phyloP scores from a whole-genome alignment of 2,888 invertebrate species.

The Silvanus unidentatus region DNA sequence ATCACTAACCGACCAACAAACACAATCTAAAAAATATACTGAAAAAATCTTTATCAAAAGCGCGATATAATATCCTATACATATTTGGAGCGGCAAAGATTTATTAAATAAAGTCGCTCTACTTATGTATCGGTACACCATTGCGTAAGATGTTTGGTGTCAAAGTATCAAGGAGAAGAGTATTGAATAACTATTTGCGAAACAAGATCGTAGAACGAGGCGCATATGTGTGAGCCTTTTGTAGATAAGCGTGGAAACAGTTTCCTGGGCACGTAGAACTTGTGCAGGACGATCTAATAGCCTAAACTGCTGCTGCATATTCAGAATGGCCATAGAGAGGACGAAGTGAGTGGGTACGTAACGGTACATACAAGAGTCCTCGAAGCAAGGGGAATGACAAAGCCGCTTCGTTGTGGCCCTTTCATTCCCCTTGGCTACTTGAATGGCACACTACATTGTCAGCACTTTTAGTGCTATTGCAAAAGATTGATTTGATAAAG shows the following conservation, averaged over 20 bases:
- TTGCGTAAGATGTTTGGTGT: too few species aligned
- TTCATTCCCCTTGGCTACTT: slow-evolving; percentile 34
- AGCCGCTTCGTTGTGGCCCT: slow-evolving; percentile 36
- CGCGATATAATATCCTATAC: too few species aligned
- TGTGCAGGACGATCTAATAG: slow-evolving; percentile 12
- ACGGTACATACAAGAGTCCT: slow-evolving; percentile 30
- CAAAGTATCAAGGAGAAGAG: too few species aligned
- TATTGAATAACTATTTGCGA: too few species aligned
- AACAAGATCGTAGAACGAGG: neutral
- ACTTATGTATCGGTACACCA: too few species aligned
- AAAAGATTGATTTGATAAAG: slow-evolving; percentile 46
- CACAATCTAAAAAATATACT: too few species aligned
- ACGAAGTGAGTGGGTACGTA: slow-evolving; percentile 10
- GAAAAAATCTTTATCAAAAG: too few species aligned
- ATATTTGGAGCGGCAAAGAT: too few species aligned
- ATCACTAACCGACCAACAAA: too few species aligned
- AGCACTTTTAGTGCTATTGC: slow-evolving; percentile 42
- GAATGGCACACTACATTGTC: slow-evolving; percentile 41
- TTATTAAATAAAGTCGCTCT: too few species aligned
- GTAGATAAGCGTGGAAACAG: too few species aligned
- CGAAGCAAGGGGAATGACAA: slow-evolving; percentile 39
- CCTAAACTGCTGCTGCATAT: slow-evolving; percentile 22
- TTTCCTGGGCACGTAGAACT: slow-evolving; percentile 5
- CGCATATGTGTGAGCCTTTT: slow-evolving; percentile 3
- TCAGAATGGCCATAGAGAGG: slow-evolving; percentile 23